A percentile compares a stretch with the other conserved stretches of the same genome.
Evolutionary conservation across 2,888 invertebrate genomes (phyloP).

Genomic region (Hemaris fuciformis): DNA sequence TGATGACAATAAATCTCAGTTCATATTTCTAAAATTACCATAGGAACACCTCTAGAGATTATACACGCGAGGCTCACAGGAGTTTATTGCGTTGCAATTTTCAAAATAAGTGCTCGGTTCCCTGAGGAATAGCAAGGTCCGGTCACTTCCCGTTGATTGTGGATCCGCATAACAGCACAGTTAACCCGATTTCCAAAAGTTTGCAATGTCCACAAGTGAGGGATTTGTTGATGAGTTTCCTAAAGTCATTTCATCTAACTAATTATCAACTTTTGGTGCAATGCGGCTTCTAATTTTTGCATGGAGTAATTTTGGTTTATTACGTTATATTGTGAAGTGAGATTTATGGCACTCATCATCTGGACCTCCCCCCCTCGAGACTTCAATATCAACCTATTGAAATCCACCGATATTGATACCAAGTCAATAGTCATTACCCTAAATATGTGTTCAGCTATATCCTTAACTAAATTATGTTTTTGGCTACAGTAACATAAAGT

Average conservation of each 20-base stretch:
- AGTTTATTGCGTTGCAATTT: constrained; percentile 61
- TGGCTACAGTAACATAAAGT: no score
- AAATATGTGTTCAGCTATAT: no score
- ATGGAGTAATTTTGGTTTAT: background rate
- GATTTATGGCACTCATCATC: no score
- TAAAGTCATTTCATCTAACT: background rate
- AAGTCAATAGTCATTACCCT: background rate
- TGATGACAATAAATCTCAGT: background rate
- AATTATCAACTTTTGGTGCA: background rate
- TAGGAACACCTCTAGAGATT: background rate
- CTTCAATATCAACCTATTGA: no score
- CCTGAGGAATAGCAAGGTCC: constrained; percentile 34
- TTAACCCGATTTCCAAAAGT: constrained; percentile 54
- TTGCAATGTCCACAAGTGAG: constrained; percentile 11
- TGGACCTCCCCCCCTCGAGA: no score
- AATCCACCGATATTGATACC: no score
- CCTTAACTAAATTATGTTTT: no score
- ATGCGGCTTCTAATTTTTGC: background rate
- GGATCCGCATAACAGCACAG: constrained; percentile 52
- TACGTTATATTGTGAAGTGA: no score
- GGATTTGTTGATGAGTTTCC: background rate
- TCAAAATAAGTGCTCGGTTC: constrained; percentile 53
- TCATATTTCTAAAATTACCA: background rate
- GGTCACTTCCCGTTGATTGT: constrained; percentile 57
- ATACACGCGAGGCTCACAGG: background rate